Percentiles rank a stretch among this genome's conserved stretches.
Conservation (phyloP, 2,888 invertebrate genomes). For the Nemotelus nigrinus region DNA sequence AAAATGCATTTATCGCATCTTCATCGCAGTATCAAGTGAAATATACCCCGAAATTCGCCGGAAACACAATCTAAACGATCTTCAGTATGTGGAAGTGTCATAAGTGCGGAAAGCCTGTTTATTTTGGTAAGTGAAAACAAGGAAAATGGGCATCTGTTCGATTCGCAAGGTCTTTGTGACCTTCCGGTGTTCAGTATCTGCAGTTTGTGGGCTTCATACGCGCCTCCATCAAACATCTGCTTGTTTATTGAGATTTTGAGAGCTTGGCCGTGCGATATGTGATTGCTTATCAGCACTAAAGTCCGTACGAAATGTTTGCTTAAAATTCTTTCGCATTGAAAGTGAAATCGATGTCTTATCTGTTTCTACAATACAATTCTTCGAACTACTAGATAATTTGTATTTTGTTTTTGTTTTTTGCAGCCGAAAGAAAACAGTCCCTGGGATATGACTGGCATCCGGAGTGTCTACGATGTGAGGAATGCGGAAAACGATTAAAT, state of each 20-base stretch:
- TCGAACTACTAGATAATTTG: no score
- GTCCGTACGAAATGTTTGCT: no score
- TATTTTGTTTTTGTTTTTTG: neutral
- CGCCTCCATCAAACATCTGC: neutral
- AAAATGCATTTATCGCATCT: conserved; percentile 28
- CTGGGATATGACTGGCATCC: conserved; percentile 89
- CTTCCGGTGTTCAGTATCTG: neutral
- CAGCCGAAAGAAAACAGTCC: conserved; percentile 87
- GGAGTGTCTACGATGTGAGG: conserved; percentile 82
- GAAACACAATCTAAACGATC: neutral
- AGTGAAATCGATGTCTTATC: conserved; percentile 4
- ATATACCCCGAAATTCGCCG: neutral
- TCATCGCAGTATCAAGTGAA: neutral
- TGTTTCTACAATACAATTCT: no score
- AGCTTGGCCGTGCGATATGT: neutral
- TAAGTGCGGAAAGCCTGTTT: conserved; percentile 83
- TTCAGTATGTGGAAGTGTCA: conserved; percentile 81
- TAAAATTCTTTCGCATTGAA: neutral
- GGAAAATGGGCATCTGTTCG: neutral
- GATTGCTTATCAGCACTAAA: conserved; percentile 2
- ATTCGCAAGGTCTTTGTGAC: neutral
- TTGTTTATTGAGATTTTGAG: neutral
- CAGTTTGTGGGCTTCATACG: neutral
- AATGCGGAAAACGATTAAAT: conserved; percentile 82
- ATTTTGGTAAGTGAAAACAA: conserved; percentile 71